Evolutionary conservation across 2,888 invertebrate genomes (phyloP).

Genomic region (Microctonus hyperodae): DNA sequence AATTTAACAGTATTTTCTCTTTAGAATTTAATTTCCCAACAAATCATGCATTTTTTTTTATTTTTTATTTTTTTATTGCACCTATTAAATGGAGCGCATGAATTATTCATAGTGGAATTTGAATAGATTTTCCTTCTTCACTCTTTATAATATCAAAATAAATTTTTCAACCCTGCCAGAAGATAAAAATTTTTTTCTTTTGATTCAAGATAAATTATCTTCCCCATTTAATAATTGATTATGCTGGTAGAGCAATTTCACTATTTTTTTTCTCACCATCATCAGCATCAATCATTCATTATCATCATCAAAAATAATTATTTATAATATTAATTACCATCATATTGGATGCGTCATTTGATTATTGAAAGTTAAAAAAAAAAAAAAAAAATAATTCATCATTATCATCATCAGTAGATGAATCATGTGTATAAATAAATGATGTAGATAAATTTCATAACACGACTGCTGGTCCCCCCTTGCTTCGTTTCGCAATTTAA

Average conservation of each 20-base stretch:
- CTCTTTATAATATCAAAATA: neutral
- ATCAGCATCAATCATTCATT: neutral
- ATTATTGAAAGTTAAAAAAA: neutral
- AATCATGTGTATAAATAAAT: conserved; percentile 16
- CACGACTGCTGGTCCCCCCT: conserved; percentile 61
- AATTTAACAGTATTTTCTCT: neutral
- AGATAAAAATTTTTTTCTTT: neutral
- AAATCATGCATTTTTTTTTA: neutral
- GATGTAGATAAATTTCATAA: conserved; percentile 26
- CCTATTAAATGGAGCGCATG: conserved; percentile 8
- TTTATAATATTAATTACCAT: neutral
- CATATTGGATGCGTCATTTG: conserved; percentile 1
- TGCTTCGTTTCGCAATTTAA: conserved; percentile 54
- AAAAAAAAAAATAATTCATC: neutral
- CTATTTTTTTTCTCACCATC: conserved; percentile 16
- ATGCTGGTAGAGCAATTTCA: conserved; percentile 7
- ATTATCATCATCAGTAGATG: neutral
- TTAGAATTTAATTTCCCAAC: neutral
- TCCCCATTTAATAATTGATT: neutral
- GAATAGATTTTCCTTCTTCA: neutral
- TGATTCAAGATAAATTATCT: neutral
- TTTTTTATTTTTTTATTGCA: neutral
- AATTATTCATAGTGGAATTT: neutral
- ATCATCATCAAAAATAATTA: neutral
- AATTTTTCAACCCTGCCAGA: neutral